Evolutionary conservation across 2,797 vertebrate species (phyloP).

Genomic region (Erethizon dorsatum): DNA sequence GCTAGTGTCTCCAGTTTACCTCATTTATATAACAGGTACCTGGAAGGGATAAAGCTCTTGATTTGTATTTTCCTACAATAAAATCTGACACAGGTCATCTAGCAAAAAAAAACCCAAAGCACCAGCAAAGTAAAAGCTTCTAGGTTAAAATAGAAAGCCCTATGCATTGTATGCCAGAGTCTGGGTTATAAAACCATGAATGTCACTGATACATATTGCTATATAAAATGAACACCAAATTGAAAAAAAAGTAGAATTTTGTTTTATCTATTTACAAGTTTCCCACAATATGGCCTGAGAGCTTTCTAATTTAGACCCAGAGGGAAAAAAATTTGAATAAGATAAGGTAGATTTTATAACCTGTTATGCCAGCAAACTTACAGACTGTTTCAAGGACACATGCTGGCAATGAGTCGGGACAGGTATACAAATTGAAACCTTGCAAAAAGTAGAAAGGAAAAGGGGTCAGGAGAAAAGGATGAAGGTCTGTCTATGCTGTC

Average conservation of each 20-base stretch:
- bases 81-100: neutral
- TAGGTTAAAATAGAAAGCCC: neutral
- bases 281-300: neutral
- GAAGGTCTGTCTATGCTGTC: neutral
- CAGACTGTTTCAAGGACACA: conserved; percentile 20
- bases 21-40: neutral
- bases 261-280: conserved; percentile 22
- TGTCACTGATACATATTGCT: neutral
- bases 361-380: conserved; percentile 42
- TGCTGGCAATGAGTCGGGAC: neutral
- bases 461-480: neutral
- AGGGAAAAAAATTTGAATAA: neutral
- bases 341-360: conserved; percentile 18
- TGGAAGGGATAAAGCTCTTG: neutral
- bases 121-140: neutral
- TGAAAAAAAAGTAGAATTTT: neutral
- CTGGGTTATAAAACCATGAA: neutral
- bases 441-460: conserved; percentile 3
- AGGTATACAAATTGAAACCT: conserved; percentile 42
- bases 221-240: neutral
- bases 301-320: neutral
- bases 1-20: neutral
- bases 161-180: neutral
- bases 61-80: neutral
- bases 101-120: neutral